phyloP scores from a whole-genome alignment of 35 echinoderm and acorn worm species.

The Heliocidaris erythrogramma region DNA sequence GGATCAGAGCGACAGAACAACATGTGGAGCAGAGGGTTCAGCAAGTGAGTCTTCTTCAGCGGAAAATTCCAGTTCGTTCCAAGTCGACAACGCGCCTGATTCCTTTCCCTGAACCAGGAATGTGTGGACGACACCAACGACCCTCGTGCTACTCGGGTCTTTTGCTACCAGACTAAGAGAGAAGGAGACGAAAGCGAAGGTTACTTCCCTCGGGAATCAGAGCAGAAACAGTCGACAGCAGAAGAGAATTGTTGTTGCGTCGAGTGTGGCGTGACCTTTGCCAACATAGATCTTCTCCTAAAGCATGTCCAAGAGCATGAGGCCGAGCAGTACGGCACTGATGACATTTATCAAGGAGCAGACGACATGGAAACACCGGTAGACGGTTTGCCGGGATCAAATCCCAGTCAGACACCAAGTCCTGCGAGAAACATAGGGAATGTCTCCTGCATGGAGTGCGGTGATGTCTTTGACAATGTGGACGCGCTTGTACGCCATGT shows the following conservation, averaged over 20 bases:
- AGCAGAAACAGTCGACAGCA: not conserved
- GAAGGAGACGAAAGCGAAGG: not conserved
- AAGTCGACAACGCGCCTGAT: not conserved
- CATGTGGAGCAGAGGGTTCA: not conserved
- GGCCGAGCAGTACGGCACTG: constrained; percentile 20
- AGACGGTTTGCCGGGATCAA: not conserved
- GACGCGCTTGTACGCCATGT: constrained; percentile 3
- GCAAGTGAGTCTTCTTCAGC: not conserved
- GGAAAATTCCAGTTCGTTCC: not conserved
- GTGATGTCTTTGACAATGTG: not conserved
- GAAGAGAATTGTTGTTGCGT: constrained; percentile 40
- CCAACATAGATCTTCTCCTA: constrained; percentile 24
- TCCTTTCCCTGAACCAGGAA: not conserved
- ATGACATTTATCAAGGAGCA: not conserved
- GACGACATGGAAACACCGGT: not conserved
- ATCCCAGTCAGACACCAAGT: not conserved
- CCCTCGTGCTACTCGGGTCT: not conserved
- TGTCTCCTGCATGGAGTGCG: constrained; percentile 43
- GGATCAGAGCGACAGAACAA: not conserved
- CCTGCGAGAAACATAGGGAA: not conserved
- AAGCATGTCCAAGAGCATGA: constrained; percentile 41
- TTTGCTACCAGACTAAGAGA: constrained; percentile 18
- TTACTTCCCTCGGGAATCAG: not conserved
- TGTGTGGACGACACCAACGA: not conserved
- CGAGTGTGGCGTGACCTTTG: constrained; percentile 38